Conservation (phyloP, 2,113 vertebrate species). For the Trinectes maculatus region DNA sequence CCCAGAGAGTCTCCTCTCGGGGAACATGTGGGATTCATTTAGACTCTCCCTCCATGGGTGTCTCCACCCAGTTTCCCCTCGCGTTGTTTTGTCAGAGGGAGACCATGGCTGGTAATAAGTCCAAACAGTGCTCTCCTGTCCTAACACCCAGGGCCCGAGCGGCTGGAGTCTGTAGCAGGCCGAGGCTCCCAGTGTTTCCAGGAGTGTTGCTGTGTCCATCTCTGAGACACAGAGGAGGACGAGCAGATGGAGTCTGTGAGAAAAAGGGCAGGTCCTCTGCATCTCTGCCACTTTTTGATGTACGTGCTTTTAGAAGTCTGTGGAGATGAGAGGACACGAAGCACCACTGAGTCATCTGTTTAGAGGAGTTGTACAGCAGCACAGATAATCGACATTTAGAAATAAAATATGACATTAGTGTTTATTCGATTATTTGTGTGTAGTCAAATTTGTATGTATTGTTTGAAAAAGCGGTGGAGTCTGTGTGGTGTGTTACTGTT, state of each 20-base stretch:
- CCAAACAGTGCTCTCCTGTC: conserved; percentile 64
- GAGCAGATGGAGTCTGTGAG: conserved; percentile 19
- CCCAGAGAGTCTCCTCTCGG: conserved; percentile 59
- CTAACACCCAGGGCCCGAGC: conserved; percentile 22
- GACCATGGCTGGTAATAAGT: conserved; percentile 65
- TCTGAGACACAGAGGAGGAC: conserved; percentile 9
- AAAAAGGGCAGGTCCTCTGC: conserved; percentile 22
- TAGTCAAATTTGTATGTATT: too few relatives aligned
- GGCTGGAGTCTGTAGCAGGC: conserved; percentile 17
- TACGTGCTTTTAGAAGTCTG: conserved; percentile 12
- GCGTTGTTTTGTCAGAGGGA: conserved; percentile 67
- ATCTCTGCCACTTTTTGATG: conserved; percentile 34
- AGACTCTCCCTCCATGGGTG: conserved; percentile 72
- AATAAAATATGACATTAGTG: too few relatives aligned
- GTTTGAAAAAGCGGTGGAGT: too few relatives aligned
- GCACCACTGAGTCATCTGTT: background rate
- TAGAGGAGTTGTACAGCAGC: background rate
- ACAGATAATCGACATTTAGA: background rate
- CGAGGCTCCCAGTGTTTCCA: conserved; percentile 17
- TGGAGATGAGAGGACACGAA: conserved; percentile 10
- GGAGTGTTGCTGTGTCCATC: conserved; percentile 20
- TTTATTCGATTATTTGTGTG: too few relatives aligned
- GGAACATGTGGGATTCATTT: conserved; percentile 84
- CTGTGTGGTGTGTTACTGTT: too few relatives aligned
- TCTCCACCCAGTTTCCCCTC: conserved; percentile 74